These are phyloP conservation scores for Plestiodon gilberti DNA, from an alignment of 2,113 vertebrate species.

Conservation along the genomic window DNA sequence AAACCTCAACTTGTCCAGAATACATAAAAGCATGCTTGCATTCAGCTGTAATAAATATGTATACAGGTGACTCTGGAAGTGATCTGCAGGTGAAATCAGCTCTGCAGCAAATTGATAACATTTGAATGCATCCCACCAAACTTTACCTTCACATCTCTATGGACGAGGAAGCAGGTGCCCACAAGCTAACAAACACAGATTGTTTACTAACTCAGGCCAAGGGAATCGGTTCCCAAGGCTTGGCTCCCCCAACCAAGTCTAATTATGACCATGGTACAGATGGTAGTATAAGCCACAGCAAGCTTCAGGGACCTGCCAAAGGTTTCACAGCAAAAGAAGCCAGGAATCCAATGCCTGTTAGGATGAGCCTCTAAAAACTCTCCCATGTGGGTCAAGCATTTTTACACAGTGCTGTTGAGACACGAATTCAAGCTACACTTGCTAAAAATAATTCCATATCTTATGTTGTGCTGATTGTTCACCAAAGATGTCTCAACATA, in stretches of 20 bases:
- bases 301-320: neutral
- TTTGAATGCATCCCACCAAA: slow-evolving; percentile 4
- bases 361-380: slow-evolving; percentile 19
- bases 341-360: neutral
- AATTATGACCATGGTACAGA: neutral
- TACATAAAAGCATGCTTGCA: neutral
- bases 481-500: neutral
- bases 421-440: neutral
- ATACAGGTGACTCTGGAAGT: neutral
- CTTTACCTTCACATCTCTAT: neutral
- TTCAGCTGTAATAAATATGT: neutral
- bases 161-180: slow-evolving; percentile 6
- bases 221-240: neutral
- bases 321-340: slow-evolving; percentile 24
- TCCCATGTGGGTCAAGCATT: neutral
- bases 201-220: slow-evolving; percentile 22
- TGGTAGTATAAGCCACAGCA: neutral
- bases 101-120: neutral
- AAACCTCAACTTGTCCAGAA: neutral
- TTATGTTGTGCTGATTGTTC: neutral
- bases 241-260: neutral
- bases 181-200: neutral
- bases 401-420: slow-evolving; percentile 9
- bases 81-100: neutral
- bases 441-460: slow-evolving; percentile 6